phyloP scores from a whole-genome alignment of 1,140 invertebrate genomes.

The Melipona quadrifasciata region DNA sequence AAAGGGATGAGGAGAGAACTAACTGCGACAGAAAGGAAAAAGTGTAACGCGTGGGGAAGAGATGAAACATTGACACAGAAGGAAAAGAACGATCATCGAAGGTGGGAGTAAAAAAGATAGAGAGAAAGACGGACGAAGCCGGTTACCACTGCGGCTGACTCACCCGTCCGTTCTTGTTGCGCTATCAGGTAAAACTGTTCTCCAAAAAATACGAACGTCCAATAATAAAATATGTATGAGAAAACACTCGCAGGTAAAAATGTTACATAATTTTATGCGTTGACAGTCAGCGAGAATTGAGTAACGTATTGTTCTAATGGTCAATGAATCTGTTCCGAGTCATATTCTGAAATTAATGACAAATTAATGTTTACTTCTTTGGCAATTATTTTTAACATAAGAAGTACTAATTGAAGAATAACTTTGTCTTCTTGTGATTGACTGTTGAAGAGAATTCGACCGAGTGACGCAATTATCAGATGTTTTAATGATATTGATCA shows the following conservation, averaged over 20 bases:
- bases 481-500: not conserved
- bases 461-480: not conserved
- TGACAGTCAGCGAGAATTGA: not conserved
- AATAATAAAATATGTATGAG: slow-evolving; percentile 23
- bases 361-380: not conserved
- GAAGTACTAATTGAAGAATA: not conserved
- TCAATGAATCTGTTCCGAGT: not conserved
- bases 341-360: not conserved
- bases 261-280: not conserved
- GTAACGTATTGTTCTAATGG: not conserved
- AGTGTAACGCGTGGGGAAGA: not conserved
- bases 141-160: slow-evolving; percentile 61
- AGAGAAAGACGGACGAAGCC: slow-evolving; percentile 52
- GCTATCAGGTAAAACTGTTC: slow-evolving; percentile 49
- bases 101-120: slow-evolving; percentile 3
- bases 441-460: not conserved
- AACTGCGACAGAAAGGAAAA: slow-evolving; percentile 17
- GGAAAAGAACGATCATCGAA: not conserved
- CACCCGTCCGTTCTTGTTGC: slow-evolving; percentile 49
- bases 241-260: slow-evolving; percentile 13
- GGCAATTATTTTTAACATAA: not conserved
- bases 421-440: not conserved
- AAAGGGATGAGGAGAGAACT: not conserved
- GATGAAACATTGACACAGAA: not conserved
- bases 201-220: slow-evolving; percentile 50